Evolutionary conservation across 2,888 invertebrate species (phyloP), one percentile per base, ranked within the genome.

Genomic region (Lacanobia oleracea): DNA sequence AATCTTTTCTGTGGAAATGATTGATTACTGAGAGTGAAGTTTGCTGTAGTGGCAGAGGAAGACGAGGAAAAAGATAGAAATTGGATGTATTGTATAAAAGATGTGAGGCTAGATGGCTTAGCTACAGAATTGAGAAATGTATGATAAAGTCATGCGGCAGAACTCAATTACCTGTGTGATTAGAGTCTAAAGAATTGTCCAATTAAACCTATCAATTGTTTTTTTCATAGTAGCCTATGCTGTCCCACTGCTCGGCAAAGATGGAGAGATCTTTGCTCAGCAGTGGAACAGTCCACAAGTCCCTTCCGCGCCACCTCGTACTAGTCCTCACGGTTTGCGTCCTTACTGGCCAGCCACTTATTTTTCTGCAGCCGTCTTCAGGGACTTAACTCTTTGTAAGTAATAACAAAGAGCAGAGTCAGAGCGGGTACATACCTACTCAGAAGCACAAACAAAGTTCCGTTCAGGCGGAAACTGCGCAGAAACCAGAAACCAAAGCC

Each of bases 391-490:
- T 27, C 27, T 27, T 1, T 27, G 27, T 27, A n/a, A 2, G 10
- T 12, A 23, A 23, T 48, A 12, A 33, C 21, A 12, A 14, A 45
- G 16, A n/a, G n/a, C n/a, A n/a, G 12, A 21, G 33, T 43, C 16
- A 6, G 1, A 16, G 12, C 12, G 21, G 14, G 10, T 37, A 57
- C 9, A 23, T 9, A 64, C 12, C 2, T 60, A 27, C 6, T 18
- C 18, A 73, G 60, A 43, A 66, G 33, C 1, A 21, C 18, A 51
- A 62, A 74, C 50, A 45, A 74, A 67, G 51, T 67, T 62, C 9
- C 18, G 1, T 23, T 40, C 12, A 18, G 21, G 27, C 57, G 37
- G 57, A 67, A 61, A 23, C 56, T 10, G n/a, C 10, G 27, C 33
- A 23, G 56, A 45, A 37, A 61, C n/a, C 7, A 73, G 54, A 60